Base-by-base conservation (phyloP, 1,140 invertebrate genomes). In the Drosophila aff. region DNA sequence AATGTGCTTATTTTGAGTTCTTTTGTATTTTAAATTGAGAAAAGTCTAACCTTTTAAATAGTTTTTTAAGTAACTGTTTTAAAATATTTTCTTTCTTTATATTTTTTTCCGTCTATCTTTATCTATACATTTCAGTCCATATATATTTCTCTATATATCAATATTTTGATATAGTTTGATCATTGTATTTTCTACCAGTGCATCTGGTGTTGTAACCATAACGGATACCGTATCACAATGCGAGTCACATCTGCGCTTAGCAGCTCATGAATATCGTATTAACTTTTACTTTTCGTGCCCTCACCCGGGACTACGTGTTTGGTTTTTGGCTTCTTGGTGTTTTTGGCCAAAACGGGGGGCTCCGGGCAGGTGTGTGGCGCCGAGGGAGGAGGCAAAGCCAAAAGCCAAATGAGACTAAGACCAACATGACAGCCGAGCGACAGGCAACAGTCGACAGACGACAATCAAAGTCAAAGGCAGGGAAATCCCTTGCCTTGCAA, bases 211-310 rank as follows among this genome's bases (percentile, higher is more conserved):
- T 53, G 59, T 49, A 28, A 36, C 41, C 66, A 67, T 59, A 47
- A 58, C 65, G 52, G 41, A 66, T 36, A 81, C 58, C 60, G 58
- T 75, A 84, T 84, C 85, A 81, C 85, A 89, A 89, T 89, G 85
- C 89, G 63, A 91, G 89, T 91, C 89, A 91, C 89, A 91, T 91
- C 83, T 91, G 83, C 66, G 84, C 81, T 91, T 89, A 91, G 89
- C 81, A 85, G 81, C 82, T 91, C 87, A 91, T 91, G 89, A 91
- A 91, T 91, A 91, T 83, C 79, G 81, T 91, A 91, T 91, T 91
- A 91, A 89, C 89, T 91, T 91, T 91, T 90, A 82, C 79, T 90
- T 86, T 90, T 80, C 77, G 63, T 81, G 62, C 47, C 43, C 57
- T 47, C 50, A 57, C 21, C 47, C 36, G 62, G 26, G 23, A 28